Conservation (phyloP, 2,888 invertebrate species). For the Oscheius onirici region DNA sequence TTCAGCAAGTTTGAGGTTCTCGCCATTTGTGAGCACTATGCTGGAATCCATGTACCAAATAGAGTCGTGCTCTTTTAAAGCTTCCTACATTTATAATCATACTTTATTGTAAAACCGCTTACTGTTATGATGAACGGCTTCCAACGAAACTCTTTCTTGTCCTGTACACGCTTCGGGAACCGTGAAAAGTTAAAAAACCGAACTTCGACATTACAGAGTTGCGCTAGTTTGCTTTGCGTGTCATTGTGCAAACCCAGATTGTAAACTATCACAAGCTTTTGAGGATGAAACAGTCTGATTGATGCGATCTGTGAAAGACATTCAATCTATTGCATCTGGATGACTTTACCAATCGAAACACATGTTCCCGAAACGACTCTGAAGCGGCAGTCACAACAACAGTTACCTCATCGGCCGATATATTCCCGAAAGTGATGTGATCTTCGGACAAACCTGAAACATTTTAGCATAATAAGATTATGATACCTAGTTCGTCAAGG, state of each 20-base stretch:
- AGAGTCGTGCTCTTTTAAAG: background rate
- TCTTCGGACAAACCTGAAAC: background rate
- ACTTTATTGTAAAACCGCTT: background rate
- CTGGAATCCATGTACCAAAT: constrained; percentile 2
- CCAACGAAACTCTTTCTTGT: constrained; percentile 53
- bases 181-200: constrained; percentile 46
- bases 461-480: too few relatives aligned
- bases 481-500: background rate
- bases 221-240: constrained; percentile 30
- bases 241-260: constrained; percentile 36
- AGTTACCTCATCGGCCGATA: background rate
- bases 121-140: constrained; percentile 58
- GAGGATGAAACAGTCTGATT: constrained; percentile 33
- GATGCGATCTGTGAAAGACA: constrained; percentile 37
- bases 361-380: constrained; percentile 7
- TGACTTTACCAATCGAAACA: constrained; percentile 19
- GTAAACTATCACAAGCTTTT: constrained; percentile 37
- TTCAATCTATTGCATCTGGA: too few relatives aligned
- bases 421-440: background rate
- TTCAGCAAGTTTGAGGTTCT: background rate
- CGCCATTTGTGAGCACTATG: background rate
- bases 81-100: background rate
- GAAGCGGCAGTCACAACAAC: constrained; percentile 53
- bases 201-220: constrained; percentile 53
- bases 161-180: constrained; percentile 40